phyloP scores from a whole-genome alignment of 1,140 invertebrate species.

The Bombus fervidus region DNA sequence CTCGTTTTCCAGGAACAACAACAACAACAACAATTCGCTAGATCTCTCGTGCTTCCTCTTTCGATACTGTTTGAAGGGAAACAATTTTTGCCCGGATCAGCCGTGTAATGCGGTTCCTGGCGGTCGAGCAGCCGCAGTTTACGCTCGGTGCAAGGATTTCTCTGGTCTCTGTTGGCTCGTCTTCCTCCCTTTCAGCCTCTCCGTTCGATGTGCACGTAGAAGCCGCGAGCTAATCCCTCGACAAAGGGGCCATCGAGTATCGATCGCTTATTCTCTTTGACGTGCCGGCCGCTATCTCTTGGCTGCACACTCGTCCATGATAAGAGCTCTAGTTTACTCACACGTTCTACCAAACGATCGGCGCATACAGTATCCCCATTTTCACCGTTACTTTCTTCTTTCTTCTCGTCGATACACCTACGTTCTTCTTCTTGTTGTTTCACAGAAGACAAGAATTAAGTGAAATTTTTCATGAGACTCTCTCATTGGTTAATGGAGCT shows the following conservation, averaged over 20 bases:
- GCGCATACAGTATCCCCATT: slow-evolving; percentile 7
- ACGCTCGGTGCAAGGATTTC: slow-evolving; percentile 61
- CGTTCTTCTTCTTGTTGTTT: not conserved
- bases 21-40: not conserved
- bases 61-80: slow-evolving; percentile 15
- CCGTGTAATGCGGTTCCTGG: slow-evolving; percentile 25
- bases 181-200: slow-evolving; percentile 24
- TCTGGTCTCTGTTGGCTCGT: slow-evolving; percentile 39
- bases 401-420: no score
- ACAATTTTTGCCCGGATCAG: slow-evolving; percentile 38
- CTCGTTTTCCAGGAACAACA: not conserved
- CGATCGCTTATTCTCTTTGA: slow-evolving; percentile 79
- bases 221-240: slow-evolving; percentile 75
- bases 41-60: not conserved
- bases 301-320: slow-evolving; percentile 56
- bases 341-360: slow-evolving; percentile 33
- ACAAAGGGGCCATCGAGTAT: slow-evolving; percentile 80
- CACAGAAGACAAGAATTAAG: not conserved
- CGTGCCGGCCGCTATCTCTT: slow-evolving; percentile 64
- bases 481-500: not conserved
- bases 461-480: not conserved
- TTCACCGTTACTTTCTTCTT: not conserved
- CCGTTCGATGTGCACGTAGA: slow-evolving; percentile 34
- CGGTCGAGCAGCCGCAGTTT: slow-evolving; percentile 45
- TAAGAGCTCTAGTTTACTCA: slow-evolving; percentile 62